Conservation (phyloP, 2,888 invertebrate genomes). For the Gastrophysa polygoni region DNA sequence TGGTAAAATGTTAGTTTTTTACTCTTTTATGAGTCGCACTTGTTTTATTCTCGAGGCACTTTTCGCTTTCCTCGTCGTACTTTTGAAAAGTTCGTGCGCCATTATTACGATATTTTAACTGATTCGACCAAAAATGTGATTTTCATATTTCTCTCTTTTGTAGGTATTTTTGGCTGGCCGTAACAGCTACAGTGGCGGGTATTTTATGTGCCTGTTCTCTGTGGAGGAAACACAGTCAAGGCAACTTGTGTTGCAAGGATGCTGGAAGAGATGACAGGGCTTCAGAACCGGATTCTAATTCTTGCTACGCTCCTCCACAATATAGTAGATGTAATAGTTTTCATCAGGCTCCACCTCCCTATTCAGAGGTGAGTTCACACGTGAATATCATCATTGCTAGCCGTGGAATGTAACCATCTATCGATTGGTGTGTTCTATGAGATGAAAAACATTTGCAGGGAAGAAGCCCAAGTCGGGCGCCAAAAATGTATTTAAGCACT, state of each 20-base stretch:
- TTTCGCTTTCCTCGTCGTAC: too few species aligned
- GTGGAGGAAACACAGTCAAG: conserved; percentile 64
- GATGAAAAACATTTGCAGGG: too few species aligned
- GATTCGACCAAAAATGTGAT: too few species aligned
- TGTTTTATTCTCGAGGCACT: too few species aligned
- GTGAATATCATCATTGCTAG: not conserved
- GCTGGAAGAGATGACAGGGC: conserved; percentile 63
- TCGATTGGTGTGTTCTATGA: too few species aligned
- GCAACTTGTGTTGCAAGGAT: conserved; percentile 51
- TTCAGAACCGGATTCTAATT: conserved; percentile 78
- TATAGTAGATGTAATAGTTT: conserved; percentile 85
- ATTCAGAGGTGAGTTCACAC: conserved; percentile 71
- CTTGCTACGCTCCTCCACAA: conserved; percentile 82
- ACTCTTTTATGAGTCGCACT: too few species aligned
- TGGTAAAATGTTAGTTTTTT: too few species aligned
- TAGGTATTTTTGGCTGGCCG: conserved; percentile 61
- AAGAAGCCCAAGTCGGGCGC: too few species aligned
- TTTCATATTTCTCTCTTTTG: conserved; percentile 16
- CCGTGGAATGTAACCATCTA: too few species aligned
- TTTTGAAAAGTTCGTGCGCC: too few species aligned
- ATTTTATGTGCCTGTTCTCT: conserved; percentile 73
- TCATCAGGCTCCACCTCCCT: conserved; percentile 82
- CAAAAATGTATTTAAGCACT: too few species aligned
- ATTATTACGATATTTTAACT: too few species aligned
- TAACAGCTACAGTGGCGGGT: conserved; percentile 72